Percentiles rank a stretch among this genome's conserved stretches.
Evolutionary conservation across 2,113 vertebrate genomes (phyloP).

Genomic region (Mesoclemmys tuberculata): DNA sequence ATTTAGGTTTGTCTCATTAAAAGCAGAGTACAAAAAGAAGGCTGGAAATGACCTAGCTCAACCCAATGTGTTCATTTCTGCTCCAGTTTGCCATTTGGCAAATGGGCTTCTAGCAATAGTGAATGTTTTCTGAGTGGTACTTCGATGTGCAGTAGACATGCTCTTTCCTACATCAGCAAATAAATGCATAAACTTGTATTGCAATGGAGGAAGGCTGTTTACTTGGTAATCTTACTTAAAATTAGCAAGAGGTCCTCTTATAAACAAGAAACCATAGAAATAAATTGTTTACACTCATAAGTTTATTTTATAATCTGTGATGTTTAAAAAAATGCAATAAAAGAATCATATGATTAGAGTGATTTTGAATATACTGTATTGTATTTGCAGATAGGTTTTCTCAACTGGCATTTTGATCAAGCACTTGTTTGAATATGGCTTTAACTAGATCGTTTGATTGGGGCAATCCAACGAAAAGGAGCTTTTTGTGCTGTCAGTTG

Average conservation of each 20-base stretch:
- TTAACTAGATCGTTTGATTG: neutral
- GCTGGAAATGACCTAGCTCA: conserved; percentile 92
- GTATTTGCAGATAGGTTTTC: neutral
- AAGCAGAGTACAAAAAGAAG: conserved; percentile 85
- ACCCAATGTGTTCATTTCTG: conserved; percentile 82
- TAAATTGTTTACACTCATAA: neutral
- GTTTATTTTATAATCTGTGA: neutral
- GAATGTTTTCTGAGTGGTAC: conserved; percentile 59
- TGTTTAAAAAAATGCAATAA: neutral
- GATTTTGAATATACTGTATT: neutral
- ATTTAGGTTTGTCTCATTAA: conserved; percentile 84
- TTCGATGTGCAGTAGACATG: conserved; percentile 64
- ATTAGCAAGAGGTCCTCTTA: neutral
- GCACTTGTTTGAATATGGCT: neutral
- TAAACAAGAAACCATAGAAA: neutral
- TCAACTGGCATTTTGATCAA: neutral
- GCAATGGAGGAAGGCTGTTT: neutral
- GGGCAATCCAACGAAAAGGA: neutral
- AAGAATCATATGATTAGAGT: neutral
- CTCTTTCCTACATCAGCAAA: conserved; percentile 57
- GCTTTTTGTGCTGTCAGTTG: neutral
- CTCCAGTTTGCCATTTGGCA: conserved; percentile 86
- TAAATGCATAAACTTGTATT: conserved; percentile 23
- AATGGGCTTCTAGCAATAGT: conserved; percentile 70
- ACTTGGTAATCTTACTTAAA: neutral